Percentiles rank a stretch among this genome's conserved stretches.
Conservation (phyloP, 2,888 invertebrate species). For the Drosophila mayaguana region DNA sequence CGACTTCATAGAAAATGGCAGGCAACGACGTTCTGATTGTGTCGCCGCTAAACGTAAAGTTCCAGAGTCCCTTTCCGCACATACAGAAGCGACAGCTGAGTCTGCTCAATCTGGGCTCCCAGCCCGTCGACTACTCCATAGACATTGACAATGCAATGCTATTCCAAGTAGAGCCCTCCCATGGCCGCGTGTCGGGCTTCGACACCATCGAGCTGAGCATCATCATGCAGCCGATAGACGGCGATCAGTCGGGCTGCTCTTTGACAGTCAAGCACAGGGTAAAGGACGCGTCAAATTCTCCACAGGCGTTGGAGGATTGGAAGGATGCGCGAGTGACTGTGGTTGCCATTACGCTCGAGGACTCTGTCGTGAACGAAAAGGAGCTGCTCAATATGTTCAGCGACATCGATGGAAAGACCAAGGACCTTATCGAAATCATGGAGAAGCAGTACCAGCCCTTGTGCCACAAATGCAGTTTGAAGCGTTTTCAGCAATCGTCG, state of each 20-base stretch:
- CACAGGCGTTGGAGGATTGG: not conserved
- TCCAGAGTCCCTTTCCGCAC: constrained; percentile 31
- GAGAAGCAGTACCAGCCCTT: constrained; percentile 9
- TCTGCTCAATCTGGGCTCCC: constrained; percentile 36
- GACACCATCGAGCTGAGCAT: constrained; percentile 50
- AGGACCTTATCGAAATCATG: not conserved
- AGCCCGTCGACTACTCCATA: constrained; percentile 25
- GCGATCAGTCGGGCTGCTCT: not conserved
- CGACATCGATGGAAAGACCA: not conserved
- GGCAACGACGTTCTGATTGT: constrained; percentile 31
- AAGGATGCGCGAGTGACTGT: not conserved
- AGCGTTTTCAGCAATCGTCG: not conserved
- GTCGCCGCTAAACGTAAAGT: constrained; percentile 28
- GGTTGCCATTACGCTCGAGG: constrained; percentile 21
- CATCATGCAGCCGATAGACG: constrained; percentile 11
- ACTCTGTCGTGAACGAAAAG: not conserved
- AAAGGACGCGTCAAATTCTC: not conserved
- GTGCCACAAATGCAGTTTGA: constrained; percentile 19
- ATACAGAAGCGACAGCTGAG: constrained; percentile 43
- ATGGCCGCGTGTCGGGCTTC: constrained; percentile 29
- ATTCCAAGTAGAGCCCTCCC: not conserved
- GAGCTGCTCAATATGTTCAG: not conserved
- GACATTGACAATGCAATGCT: not conserved
- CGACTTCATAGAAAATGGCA: constrained; percentile 20
- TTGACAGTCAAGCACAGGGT: constrained; percentile 17